A percentile compares a stretch with the other conserved stretches of the same genome.
phyloP scores from a whole-genome alignment of 2,797 vertebrate species.

The Myotis vivesi region DNA sequence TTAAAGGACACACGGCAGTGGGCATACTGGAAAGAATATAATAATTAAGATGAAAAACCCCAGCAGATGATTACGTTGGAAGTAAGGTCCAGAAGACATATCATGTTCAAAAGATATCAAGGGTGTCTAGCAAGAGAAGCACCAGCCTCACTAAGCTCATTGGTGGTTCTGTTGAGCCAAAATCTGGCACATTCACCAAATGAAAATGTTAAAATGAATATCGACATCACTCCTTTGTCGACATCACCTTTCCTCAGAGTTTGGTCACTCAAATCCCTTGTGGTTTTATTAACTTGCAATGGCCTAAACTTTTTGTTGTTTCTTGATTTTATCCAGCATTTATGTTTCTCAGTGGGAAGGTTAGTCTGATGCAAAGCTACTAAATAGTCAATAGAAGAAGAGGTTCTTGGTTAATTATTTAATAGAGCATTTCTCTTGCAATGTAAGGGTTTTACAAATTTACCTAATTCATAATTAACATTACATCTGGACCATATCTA shows the following conservation, averaged over 20 bases:
- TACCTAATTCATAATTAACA: background rate
- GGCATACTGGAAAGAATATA: background rate
- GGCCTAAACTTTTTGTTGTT: background rate
- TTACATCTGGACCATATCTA: background rate
- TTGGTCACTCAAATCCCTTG: background rate
- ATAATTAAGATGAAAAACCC: background rate
- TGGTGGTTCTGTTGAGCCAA: background rate
- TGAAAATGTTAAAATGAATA: background rate
- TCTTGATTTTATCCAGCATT: background rate
- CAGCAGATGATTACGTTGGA: background rate
- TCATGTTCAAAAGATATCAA: background rate
- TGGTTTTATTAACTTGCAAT: background rate
- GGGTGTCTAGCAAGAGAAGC: background rate
- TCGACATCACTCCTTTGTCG: rapidly evolving
- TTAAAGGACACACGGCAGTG: background rate
- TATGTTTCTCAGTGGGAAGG: background rate
- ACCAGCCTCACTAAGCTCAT: background rate
- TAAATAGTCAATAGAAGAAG: background rate
- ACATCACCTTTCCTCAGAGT: background rate
- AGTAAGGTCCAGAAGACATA: background rate
- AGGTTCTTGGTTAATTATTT: background rate
- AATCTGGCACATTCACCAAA: background rate
- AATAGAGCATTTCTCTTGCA: background rate
- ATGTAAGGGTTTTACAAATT: background rate
- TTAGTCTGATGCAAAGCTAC: background rate